Evolutionary conservation across 2,888 invertebrate genomes (phyloP), one percentile per base, ranked within the genome.

Genomic region (Agrilus mali): DNA sequence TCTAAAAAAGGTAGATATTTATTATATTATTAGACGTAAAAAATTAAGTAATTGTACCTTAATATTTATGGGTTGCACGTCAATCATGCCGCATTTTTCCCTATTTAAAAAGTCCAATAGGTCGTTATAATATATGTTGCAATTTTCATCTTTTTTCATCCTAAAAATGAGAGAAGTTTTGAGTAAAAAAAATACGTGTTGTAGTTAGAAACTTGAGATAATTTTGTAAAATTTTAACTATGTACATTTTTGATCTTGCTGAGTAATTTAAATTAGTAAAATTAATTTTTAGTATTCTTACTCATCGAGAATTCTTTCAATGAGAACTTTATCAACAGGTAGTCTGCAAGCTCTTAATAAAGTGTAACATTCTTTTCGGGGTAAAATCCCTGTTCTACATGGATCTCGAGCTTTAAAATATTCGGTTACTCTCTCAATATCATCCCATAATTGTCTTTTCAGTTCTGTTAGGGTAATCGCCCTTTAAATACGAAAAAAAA

Each of bases 371-470:
- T 78, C 74, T 1, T 72, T 64, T 45, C 70, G 66, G 0, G 74
- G 54, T 31, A 88, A 60, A 47, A 68, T 74, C 12, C 82, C 81
- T 6, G 68, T 66, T 44, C 72, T 72, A 0, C 64, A 54, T 7
- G 72, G 68, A 60, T 80, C 79, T 44, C 74, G 66, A 48, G 75
- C 72, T 38, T 68, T 59, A 38, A 81, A 67, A 54, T 77, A 75
- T 55, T 80, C 79, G 43, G 68, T 67, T 1, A 81, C 54, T 15
- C 79, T 69, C 16, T 74, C 73, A 40, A 80, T 69, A 46, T 80
- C 81, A 54, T 82, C 77, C 83, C 86, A 87, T 3, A 86, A 60
- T 4, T 74, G 74, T 20, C 82, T 74, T n/a, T 78, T 77, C 33
- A 89, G 58, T 46, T 82, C 81, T 13, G 80, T 73, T 47, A 87